phyloP scores from a whole-genome alignment of 2,113 vertebrate genomes.

The Atrichornis clamosus region DNA sequence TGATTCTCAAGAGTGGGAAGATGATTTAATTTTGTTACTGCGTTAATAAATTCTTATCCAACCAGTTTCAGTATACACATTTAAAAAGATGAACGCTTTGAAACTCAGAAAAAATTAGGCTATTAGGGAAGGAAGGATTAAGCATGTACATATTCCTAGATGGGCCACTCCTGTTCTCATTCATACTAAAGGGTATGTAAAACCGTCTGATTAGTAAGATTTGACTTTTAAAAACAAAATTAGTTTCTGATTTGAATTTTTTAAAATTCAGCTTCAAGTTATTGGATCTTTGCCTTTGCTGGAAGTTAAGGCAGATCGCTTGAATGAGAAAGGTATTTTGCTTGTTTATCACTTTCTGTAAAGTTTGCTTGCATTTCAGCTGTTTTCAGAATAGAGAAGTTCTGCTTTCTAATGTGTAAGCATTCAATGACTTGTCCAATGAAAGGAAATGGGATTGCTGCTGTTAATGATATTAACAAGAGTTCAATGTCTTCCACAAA shows the following conservation, averaged over 20 bases:
- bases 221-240: neutral
- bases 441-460: neutral
- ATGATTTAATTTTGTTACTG: neutral
- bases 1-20: neutral
- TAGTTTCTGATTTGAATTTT: neutral
- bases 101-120: neutral
- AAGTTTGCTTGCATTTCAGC: neutral
- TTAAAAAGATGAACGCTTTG: neutral
- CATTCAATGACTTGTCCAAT: neutral
- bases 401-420: neutral
- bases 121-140: neutral
- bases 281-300: neutral
- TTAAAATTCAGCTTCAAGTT: neutral
- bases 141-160: neutral
- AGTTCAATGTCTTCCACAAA: neutral
- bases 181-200: neutral
- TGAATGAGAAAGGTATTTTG: neutral
- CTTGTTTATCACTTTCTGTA: neutral
- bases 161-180: neutral
- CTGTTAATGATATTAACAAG: neutral
- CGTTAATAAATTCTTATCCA: neutral
- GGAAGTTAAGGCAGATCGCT: neutral
- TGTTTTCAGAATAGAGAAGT: neutral
- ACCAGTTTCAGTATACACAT: neutral
- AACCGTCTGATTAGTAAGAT: neutral